Percentiles rank a stretch among this genome's conserved stretches.
phyloP scores from a whole-genome alignment of 2,797 vertebrate genomes.

The Poeciliopsis paucimaculata region DNA sequence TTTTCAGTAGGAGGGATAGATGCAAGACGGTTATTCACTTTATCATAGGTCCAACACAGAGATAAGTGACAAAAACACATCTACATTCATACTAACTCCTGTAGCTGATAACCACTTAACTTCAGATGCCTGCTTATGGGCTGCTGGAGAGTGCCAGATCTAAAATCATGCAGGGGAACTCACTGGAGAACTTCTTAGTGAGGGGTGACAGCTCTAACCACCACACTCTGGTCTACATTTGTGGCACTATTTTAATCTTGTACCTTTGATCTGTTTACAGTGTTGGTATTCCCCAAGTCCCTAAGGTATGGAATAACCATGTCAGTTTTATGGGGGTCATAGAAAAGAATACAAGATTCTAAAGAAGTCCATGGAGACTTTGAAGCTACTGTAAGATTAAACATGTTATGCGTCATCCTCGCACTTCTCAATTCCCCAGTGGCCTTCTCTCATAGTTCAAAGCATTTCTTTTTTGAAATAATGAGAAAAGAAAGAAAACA shows the following conservation, averaged over 20 bases:
- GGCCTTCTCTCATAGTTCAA: conserved; percentile 63
- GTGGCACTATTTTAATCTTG: neutral
- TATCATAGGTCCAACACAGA: neutral
- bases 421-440: conserved; percentile 49
- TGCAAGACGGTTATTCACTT: neutral
- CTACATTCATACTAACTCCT: neutral
- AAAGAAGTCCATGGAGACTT: conserved; percentile 40
- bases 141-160: neutral
- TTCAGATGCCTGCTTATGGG: neutral
- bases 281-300: conserved; percentile 13
- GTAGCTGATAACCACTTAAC: neutral
- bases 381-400: conserved; percentile 53
- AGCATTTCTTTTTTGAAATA: conserved; percentile 60
- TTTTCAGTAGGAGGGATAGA: neutral
- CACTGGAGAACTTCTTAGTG: neutral
- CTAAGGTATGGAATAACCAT: conserved; percentile 9
- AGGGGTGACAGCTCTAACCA: neutral
- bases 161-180: neutral
- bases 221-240: neutral
- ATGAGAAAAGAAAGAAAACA: conserved; percentile 50
- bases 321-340: conserved; percentile 44
- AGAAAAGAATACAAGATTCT: conserved; percentile 28
- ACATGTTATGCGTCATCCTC: conserved; percentile 57
- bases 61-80: neutral
- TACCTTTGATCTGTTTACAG: conserved; percentile 24